Evolutionary conservation across 2,113 vertebrate species (phyloP).

Genomic region (Aix galericulata): DNA sequence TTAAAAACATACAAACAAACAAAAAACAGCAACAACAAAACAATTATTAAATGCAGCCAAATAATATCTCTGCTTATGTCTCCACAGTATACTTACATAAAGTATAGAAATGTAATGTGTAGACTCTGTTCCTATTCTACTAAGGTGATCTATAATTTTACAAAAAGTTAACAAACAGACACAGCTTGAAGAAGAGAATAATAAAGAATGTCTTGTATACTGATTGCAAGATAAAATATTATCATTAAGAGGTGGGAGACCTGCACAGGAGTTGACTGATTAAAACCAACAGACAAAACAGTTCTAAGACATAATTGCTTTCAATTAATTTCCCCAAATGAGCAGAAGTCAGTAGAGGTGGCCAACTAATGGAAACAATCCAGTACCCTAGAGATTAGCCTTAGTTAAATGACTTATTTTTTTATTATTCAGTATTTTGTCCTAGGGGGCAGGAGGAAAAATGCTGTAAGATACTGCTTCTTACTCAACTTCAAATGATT

Average conservation of each 20-base stretch:
- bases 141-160: not conserved
- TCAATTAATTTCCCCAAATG: slow-evolving; percentile 58
- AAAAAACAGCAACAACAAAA: no score
- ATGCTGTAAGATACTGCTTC: not conserved
- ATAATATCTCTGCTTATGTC: not conserved
- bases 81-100: not conserved
- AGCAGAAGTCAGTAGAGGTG: slow-evolving; percentile 38
- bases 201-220: not conserved
- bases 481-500: slow-evolving; percentile 18
- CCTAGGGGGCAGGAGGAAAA: not conserved
- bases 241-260: slow-evolving; percentile 29
- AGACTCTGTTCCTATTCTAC: not conserved
- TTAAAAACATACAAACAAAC: not conserved
- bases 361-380: slow-evolving; percentile 31
- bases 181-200: slow-evolving; percentile 15
- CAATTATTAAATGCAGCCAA: not conserved
- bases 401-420: slow-evolving; percentile 32
- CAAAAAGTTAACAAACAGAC: not conserved
- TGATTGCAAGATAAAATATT: slow-evolving; percentile 32
- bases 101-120: not conserved
- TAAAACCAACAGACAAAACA: slow-evolving; percentile 30
- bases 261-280: not conserved
- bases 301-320: slow-evolving; percentile 42
- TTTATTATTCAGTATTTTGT: slow-evolving; percentile 33
- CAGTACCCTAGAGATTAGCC: slow-evolving; percentile 25